A percentile compares a stretch with the other conserved stretches of the same genome.
phyloP scores from a whole-genome alignment of 1,140 invertebrate species.

The Cotesia chilonis region DNA sequence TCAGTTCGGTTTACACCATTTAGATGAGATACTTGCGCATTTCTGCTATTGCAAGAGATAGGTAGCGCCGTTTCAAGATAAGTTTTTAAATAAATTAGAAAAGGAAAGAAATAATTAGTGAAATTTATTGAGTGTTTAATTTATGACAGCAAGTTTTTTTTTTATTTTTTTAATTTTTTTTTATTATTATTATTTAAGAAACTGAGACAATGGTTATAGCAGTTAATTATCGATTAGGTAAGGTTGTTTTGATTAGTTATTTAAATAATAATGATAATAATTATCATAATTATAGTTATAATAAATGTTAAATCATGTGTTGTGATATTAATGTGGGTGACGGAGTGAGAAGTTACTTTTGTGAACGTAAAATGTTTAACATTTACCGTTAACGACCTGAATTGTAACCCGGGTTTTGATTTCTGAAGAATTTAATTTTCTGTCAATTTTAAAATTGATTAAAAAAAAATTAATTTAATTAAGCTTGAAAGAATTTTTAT shows the following conservation, averaged over 20 bases:
- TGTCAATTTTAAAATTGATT: background rate
- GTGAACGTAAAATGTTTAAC: conserved; percentile 45
- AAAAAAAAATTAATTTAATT: background rate
- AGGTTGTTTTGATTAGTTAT: background rate
- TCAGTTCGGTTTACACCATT: no score
- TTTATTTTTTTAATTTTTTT: no score
- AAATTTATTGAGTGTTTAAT: no score
- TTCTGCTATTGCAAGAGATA: no score
- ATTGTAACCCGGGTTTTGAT: conserved; percentile 35
- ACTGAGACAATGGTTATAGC: no score
- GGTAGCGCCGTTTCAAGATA: no score
- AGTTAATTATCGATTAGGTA: background rate
- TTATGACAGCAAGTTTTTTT: no score
- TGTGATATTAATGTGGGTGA: conserved; percentile 24
- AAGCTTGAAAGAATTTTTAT: background rate
- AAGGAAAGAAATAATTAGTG: conserved; percentile 6
- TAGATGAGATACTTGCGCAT: no score
- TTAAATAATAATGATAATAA: no score
- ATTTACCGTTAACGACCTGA: conserved; percentile 58
- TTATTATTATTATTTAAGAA: no score
- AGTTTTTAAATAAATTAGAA: background rate
- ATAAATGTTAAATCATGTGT: background rate
- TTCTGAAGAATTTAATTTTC: background rate
- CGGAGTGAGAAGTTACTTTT: conserved; percentile 39
- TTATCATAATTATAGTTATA: no score